Evolutionary conservation across 2,113 vertebrate genomes (phyloP).

Genomic region (Pseudorhombus dupliciocellatus): DNA sequence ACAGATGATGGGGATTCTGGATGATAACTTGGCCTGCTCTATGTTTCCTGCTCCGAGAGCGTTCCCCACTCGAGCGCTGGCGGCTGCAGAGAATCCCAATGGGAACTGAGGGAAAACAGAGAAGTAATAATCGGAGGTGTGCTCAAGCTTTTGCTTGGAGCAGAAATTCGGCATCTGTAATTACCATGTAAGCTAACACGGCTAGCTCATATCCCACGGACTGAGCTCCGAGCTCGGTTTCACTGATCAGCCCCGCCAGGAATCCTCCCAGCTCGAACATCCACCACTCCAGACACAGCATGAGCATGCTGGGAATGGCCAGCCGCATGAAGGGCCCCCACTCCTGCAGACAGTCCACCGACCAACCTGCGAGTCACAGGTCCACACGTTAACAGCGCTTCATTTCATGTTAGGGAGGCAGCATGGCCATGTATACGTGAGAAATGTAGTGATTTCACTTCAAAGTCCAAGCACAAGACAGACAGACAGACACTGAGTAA

Average conservation of each 20-base stretch:
- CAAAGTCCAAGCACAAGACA: no score
- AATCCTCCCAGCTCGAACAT: constrained; percentile 88
- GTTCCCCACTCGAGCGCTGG: constrained; percentile 86
- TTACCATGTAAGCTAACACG: constrained; percentile 86
- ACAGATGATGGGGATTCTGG: constrained; percentile 80
- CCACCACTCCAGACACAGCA: constrained; percentile 95
- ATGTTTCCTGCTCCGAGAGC: constrained; percentile 86
- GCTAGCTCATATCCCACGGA: constrained; percentile 85
- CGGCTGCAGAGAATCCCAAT: constrained; percentile 86
- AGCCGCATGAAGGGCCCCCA: constrained; percentile 86
- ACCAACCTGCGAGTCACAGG: constrained; percentile 84
- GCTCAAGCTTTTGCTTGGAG: background rate
- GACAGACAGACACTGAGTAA: no score
- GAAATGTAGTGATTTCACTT: no score
- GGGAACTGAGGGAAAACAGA: constrained; percentile 79
- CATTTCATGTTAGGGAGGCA: no score
- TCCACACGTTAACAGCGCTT: background rate
- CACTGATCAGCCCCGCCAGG: constrained; percentile 86
- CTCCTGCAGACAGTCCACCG: constrained; percentile 86
- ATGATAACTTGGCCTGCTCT: constrained; percentile 82
- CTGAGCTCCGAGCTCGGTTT: constrained; percentile 88
- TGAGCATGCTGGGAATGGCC: constrained; percentile 91
- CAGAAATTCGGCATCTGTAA: background rate
- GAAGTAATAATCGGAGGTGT: background rate
- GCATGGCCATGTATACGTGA: no score